Evolutionary conservation across 2,797 vertebrate species (phyloP), one percentile per base, ranked within the genome.

Genomic region (Channallabes apus): DNA sequence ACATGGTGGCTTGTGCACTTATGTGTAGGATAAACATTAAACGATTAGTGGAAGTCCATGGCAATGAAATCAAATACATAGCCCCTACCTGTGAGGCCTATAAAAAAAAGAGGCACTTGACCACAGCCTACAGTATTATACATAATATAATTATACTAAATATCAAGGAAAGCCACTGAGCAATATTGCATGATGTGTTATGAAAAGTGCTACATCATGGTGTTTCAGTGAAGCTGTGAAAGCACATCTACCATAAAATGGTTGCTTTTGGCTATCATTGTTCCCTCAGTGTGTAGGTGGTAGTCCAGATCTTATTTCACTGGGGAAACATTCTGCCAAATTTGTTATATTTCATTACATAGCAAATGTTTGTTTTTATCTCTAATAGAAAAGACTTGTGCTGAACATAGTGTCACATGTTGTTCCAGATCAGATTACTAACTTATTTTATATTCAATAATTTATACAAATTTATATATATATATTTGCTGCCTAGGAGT

Each of bases 1-100:
- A 54, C 88, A 90, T 84, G 88, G 88, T 86, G 86, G 77, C 90
- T 90, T 85, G 64, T 56, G 88, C 89, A 89, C 90, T 78, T 89
- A 90, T 89, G 91, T 89, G 89, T 85, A 89, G 92, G 88, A 92
- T 92, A 91, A 91, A 88, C 77, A 59, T 89, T 85, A 76, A 83
- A 90, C 88, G 84, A 90, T 90, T 85, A 87, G 82, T 92, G 85
- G 6, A 73, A 88, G 90, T 90, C 88, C 9, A 20, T 68, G 91
- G 86, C 86, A 88, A 89, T 67, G 84, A 91, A 91, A 90, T 91
- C 90, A 86, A 85, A 92, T 89, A 87, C 86, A 91, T 64, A 59
- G 78, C 86, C 69, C 82, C 89, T 89, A 91, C 91, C 89, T 90
- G 86, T 84, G 82, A 88, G 87, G 87, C 90, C 84, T 76, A 69